A percentile compares a stretch with the other conserved stretches of the same genome.
phyloP scores from a whole-genome alignment of 2,797 vertebrate genomes.

The Coccyzus lansbergi region DNA sequence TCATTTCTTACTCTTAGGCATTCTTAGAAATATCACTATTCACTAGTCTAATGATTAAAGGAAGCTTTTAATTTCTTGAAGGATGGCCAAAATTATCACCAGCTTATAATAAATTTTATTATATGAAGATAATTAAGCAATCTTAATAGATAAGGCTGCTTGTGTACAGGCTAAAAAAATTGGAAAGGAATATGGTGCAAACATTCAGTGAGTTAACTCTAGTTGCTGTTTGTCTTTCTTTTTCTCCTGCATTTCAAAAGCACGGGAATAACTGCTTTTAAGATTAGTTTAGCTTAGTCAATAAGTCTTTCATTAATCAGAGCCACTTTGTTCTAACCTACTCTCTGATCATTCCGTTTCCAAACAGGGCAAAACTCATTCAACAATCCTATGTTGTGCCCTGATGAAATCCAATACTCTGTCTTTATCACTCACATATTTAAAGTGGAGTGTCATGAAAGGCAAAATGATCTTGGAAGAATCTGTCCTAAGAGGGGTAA shows the following conservation, averaged over 20 bases:
- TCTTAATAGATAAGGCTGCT: slow-evolving; percentile 37
- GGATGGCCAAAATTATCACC: background rate
- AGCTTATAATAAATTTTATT: slow-evolving; percentile 35
- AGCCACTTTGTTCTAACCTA: background rate
- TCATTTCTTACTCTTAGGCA: background rate
- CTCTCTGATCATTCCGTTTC: background rate
- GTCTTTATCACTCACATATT: background rate
- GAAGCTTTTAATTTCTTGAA: slow-evolving; percentile 20
- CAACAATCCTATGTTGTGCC: background rate
- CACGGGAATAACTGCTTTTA: background rate
- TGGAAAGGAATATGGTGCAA: background rate
- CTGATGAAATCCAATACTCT: background rate
- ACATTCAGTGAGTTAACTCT: background rate
- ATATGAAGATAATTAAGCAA: slow-evolving; percentile 18
- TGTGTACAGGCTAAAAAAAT: background rate
- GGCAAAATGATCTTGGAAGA: background rate
- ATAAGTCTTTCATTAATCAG: background rate
- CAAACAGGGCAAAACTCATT: background rate
- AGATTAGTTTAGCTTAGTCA: background rate
- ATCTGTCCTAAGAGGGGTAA: background rate
- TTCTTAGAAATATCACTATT: background rate
- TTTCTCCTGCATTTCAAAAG: background rate
- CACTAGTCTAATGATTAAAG: background rate
- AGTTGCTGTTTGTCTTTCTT: background rate
- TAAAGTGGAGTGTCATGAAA: background rate